A percentile compares a stretch with the other conserved stretches of the same genome.
Conservation (phyloP, 2,797 vertebrate species). For the Microtus obscurus region DNA sequence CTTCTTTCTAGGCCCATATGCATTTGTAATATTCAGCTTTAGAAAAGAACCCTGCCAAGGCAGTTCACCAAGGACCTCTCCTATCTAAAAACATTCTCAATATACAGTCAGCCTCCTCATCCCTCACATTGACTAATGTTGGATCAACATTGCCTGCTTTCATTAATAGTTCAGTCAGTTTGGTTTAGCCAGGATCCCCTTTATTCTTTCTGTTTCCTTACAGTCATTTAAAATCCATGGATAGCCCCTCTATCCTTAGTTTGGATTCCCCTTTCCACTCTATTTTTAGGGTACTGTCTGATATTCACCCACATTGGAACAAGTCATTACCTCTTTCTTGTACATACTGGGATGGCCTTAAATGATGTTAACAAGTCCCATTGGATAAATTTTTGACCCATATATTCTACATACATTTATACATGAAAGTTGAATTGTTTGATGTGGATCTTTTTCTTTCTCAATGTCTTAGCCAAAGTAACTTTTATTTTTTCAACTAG, state of each 20-base stretch:
- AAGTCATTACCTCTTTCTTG: accelerated
- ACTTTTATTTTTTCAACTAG: background rate
- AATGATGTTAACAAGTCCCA: background rate
- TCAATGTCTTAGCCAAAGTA: background rate
- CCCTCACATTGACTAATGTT: accelerated
- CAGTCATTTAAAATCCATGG: background rate
- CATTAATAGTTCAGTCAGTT: too few relatives aligned
- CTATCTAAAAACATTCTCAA: background rate
- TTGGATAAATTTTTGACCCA: background rate
- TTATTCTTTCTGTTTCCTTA: background rate
- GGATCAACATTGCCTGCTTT: background rate
- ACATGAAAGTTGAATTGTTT: background rate
- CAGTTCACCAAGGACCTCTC: background rate
- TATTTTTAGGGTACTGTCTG: background rate
- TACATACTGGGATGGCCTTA: background rate
- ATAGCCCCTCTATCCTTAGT: accelerated
- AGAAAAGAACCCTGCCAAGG: background rate
- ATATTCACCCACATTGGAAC: background rate
- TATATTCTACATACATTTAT: background rate
- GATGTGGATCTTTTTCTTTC: background rate
- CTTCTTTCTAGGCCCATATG: background rate
- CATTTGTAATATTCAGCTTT: background rate
- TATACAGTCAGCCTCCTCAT: background rate
- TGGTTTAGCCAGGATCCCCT: background rate
- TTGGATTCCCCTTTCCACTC: accelerated